A percentile compares a stretch with the other conserved stretches of the same genome.
These are phyloP conservation scores for Blastomussa wellsi DNA, from an alignment of 92 coral and sea anemone species.

Conservation along the genomic window DNA sequence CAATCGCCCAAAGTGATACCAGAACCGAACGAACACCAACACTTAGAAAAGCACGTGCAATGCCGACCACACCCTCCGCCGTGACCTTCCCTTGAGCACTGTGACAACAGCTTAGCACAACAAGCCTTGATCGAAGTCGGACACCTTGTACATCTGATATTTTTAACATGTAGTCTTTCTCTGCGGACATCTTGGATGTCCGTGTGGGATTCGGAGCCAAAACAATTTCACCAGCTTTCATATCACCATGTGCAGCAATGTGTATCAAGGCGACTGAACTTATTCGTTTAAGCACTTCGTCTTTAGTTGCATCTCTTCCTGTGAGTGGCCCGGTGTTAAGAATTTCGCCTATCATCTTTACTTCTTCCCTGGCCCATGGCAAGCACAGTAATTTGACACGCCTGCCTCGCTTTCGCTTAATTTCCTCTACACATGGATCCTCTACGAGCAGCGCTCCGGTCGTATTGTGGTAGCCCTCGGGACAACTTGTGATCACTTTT, in stretches of 20 bases:
- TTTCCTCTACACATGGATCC: background rate
- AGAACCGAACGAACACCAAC: conserved; percentile 51
- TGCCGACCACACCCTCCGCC: conserved; percentile 47
- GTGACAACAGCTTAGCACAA: conserved; percentile 51
- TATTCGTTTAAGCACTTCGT: conserved; percentile 10
- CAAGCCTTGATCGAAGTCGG: conserved; percentile 20
- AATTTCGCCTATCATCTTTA: conserved; percentile 4
- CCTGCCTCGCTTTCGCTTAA: background rate
- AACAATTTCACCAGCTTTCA: background rate
- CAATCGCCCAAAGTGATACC: conserved; percentile 47
- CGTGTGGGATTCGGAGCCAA: background rate
- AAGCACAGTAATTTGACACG: background rate
- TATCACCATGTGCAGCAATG: conserved; percentile 41
- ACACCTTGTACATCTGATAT: background rate
- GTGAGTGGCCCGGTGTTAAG: conserved; percentile 21
- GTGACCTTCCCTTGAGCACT: conserved; percentile 40
- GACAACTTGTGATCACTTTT: background rate
- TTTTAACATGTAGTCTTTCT: conserved; percentile 14
- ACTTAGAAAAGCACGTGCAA: conserved; percentile 47
- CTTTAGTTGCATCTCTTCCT: conserved; percentile 34
- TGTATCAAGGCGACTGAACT: conserved; percentile 24
- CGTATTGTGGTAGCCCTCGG: background rate
- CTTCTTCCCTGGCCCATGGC: conserved; percentile 36
- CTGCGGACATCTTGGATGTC: background rate
- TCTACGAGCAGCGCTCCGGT: background rate